These are phyloP conservation scores for Phoenoteleia sp. DNA, from an alignment of 2,888 invertebrate species.

Conservation along the genomic window DNA sequence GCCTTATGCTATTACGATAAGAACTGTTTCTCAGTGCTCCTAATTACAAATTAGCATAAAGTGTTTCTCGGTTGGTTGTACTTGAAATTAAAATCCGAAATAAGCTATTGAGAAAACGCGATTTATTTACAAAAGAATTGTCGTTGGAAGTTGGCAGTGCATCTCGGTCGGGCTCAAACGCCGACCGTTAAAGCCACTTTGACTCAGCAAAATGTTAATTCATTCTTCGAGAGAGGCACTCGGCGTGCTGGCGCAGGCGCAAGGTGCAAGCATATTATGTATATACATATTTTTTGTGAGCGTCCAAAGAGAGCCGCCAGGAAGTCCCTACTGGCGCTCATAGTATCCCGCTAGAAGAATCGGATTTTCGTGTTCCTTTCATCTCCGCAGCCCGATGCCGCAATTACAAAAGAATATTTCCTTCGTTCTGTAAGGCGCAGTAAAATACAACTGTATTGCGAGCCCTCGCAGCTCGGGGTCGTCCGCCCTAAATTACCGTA, in stretches of 20 bases:
- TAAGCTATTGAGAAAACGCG: constrained; percentile 23
- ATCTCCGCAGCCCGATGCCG: constrained; percentile 55
- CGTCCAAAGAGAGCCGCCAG: constrained; percentile 65
- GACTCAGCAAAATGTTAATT: constrained; percentile 76
- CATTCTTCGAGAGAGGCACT: constrained; percentile 67
- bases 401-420: constrained; percentile 66
- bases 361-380: constrained; percentile 69
- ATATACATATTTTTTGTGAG: constrained; percentile 59
- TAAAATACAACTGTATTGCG: constrained; percentile 47
- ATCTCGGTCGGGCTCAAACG: constrained; percentile 50
- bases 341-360: constrained; percentile 53
- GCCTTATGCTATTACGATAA: too few species aligned
- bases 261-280: constrained; percentile 72
- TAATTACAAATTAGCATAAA: constrained; percentile 33
- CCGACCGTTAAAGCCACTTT: constrained; percentile 68
- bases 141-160: constrained; percentile 55
- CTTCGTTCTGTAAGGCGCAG: constrained; percentile 25
- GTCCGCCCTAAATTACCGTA: constrained; percentile 43
- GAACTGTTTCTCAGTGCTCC: too few species aligned
- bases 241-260: constrained; percentile 57
- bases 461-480: not conserved
- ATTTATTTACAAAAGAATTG: constrained; percentile 62
- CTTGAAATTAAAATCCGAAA: constrained; percentile 35
- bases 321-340: constrained; percentile 59
- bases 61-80: constrained; percentile 26